Percentiles rank a stretch among this genome's conserved stretches.
Evolutionary conservation across 2,888 invertebrate genomes (phyloP).

Genomic region (Agrilus mali): DNA sequence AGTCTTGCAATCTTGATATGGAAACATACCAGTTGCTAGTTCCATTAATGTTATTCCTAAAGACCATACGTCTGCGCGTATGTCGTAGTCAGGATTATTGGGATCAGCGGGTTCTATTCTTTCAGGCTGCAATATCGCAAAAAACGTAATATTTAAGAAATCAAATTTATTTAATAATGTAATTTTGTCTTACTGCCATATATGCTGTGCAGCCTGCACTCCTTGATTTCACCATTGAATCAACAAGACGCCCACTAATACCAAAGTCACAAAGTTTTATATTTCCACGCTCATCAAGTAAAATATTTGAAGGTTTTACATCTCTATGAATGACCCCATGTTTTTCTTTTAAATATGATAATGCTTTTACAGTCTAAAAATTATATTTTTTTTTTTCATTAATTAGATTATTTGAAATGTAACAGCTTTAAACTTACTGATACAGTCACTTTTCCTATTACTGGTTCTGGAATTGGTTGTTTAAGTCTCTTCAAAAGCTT

Average conservation of each 20-base stretch:
- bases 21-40: constrained; percentile 91
- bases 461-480: constrained; percentile 87
- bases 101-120: constrained; percentile 91
- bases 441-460: constrained; percentile 93
- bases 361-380: constrained; percentile 80
- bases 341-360: constrained; percentile 92
- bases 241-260: constrained; percentile 93
- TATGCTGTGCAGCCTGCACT: constrained; percentile 98
- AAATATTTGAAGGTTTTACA: constrained; percentile 97
- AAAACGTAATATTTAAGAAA: background rate
- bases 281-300: constrained; percentile 87
- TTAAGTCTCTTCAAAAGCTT: constrained; percentile 80
- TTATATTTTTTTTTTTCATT: constrained; percentile 6
- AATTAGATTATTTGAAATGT: background rate
- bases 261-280: constrained; percentile 99
- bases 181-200: constrained; percentile 74
- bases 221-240: constrained; percentile 94
- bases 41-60: constrained; percentile 93
- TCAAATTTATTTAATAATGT: background rate
- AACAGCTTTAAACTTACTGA: constrained; percentile 52
- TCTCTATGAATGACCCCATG: constrained; percentile 97
- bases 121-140: constrained; percentile 60
- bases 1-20: constrained; percentile 87
- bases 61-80: constrained; percentile 99
- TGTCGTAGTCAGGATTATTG: constrained; percentile 90